A percentile compares a stretch with the other conserved stretches of the same genome.
phyloP scores from a whole-genome alignment of 2,797 vertebrate species.

The Tokudaia muenninki region DNA sequence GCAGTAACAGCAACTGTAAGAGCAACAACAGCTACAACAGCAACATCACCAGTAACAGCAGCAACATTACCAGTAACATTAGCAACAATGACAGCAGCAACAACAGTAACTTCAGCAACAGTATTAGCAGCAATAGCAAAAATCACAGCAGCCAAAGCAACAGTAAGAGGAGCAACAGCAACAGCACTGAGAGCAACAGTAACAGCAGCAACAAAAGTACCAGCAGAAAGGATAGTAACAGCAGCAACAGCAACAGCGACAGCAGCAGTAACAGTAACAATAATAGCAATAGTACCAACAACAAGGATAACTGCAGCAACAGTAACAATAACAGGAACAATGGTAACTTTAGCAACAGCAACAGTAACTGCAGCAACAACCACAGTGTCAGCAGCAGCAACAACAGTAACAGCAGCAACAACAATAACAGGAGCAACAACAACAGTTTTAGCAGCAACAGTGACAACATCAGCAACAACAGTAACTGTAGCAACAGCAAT shows the following conservation, averaged over 20 bases:
- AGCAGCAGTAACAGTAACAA: rapidly evolving
- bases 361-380: background rate
- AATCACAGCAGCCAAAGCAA: rapidly evolving
- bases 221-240: rapidly evolving
- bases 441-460: rapidly evolving
- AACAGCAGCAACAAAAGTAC: rapidly evolving
- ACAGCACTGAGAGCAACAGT: background rate
- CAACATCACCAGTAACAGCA: background rate
- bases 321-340: rapidly evolving
- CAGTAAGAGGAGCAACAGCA: background rate
- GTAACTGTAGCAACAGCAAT: rapidly evolving
- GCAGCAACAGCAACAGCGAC: rapidly evolving
- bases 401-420: rapidly evolving
- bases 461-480: background rate
- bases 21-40: background rate
- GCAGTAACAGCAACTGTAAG: too few relatives aligned
- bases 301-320: rapidly evolving
- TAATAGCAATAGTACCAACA: rapidly evolving
- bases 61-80: background rate
- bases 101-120: background rate
- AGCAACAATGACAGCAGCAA: rapidly evolving
- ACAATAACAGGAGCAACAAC: rapidly evolving
- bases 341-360: rapidly evolving
- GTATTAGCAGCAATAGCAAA: rapidly evolving
- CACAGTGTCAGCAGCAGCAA: rapidly evolving